These are phyloP conservation scores for Anhinga rufa DNA, from an alignment of 2,113 vertebrate genomes.

Conservation along the genomic window DNA sequence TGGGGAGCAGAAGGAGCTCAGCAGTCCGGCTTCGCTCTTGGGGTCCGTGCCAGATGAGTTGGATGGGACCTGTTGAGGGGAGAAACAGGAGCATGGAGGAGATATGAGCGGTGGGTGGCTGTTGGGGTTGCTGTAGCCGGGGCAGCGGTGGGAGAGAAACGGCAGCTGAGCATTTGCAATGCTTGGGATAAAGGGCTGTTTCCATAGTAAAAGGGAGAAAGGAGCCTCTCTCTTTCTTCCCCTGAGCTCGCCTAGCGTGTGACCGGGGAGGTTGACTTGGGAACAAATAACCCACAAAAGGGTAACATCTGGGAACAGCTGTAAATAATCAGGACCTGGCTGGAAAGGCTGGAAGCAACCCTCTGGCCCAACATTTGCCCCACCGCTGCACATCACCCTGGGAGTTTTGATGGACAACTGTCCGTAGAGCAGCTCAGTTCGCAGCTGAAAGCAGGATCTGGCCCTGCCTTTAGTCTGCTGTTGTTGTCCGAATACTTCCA, in stretches of 20 bases:
- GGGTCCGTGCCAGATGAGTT: neutral
- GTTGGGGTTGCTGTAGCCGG: neutral
- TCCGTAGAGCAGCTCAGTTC: neutral
- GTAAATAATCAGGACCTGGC: neutral
- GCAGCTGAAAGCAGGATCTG: neutral
- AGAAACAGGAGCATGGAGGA: neutral
- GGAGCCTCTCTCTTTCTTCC: conserved; percentile 38
- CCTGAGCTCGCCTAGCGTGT: neutral
- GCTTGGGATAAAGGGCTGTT: conserved; percentile 29
- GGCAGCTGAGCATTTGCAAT: neutral
- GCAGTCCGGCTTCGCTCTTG: rapidly evolving
- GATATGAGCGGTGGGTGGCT: neutral
- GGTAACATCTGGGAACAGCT: conserved; percentile 39
- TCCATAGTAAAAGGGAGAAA: conserved; percentile 53
- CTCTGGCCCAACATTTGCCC: neutral
- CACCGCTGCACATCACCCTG: neutral
- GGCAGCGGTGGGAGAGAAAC: neutral
- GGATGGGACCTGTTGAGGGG: neutral
- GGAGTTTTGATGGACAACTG: neutral
- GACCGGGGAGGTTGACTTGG: neutral
- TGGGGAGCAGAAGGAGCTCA: neutral
- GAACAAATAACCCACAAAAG: neutral
- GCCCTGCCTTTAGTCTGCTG: neutral
- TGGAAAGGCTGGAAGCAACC: neutral
- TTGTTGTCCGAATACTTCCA: neutral